phyloP scores from a whole-genome alignment of 1,140 invertebrate genomes.

The Drosophila suzukii region DNA sequence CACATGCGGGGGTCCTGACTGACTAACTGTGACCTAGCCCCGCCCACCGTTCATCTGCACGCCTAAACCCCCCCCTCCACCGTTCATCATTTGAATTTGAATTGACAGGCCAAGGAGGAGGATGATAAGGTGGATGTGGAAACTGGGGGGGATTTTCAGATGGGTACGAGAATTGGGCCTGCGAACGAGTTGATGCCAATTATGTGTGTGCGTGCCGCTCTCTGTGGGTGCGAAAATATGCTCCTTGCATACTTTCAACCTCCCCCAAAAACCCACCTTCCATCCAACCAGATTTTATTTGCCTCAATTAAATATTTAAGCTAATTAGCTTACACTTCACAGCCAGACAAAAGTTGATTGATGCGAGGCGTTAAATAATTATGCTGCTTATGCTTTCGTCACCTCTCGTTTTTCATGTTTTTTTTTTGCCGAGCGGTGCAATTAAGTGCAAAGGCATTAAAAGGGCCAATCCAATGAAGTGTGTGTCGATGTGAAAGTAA shows the following conservation, averaged over 20 bases:
- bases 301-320: constrained; percentile 75
- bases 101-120: constrained; percentile 48
- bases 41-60: neutral
- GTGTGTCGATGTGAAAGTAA: constrained; percentile 21
- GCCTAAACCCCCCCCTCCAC: neutral
- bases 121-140: neutral
- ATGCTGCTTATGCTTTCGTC: constrained; percentile 33
- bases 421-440: constrained; percentile 5
- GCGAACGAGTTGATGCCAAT: constrained; percentile 60
- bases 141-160: no score
- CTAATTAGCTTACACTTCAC: constrained; percentile 76
- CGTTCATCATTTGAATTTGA: constrained; percentile 65
- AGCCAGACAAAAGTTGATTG: constrained; percentile 58
- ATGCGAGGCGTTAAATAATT: constrained; percentile 72
- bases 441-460: constrained; percentile 51
- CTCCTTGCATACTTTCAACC: constrained; percentile 52
- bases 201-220: constrained; percentile 61
- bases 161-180: neutral
- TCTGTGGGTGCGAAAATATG: constrained; percentile 25
- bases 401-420: neutral
- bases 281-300: constrained; percentile 66
- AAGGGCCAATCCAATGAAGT: constrained; percentile 47
- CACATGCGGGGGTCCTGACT: constrained; percentile 53
- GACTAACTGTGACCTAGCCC: constrained; percentile 42
- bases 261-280: neutral